Base-by-base conservation (phyloP, 64 coral and sea anemone genomes). In the Actinia tenebrosa region DNA sequence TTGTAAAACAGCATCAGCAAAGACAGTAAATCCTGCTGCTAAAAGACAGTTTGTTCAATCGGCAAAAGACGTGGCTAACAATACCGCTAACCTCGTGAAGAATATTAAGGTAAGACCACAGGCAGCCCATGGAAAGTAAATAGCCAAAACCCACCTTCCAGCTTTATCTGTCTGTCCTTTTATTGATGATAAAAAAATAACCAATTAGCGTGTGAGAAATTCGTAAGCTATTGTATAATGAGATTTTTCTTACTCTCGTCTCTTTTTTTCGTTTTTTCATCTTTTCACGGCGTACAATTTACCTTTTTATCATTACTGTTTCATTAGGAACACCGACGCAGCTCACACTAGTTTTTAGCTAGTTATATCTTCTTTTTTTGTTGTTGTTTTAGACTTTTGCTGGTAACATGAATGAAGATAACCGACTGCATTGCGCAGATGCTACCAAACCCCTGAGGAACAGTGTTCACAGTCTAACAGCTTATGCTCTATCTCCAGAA, bases 41-140 rank as follows among this genome's bases (percentile, higher is more conserved):
- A 99, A 99, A 83, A 93, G 93, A 71, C 97, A 99, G 78, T 99
- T 99, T 66, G 97, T 99, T 4, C 97, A 99, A 44, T 89, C 97
- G 30, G 97, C 97, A 2, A 99, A 99, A 27, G 97, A 99, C 72
- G 93, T 99, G 19, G 97, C 97, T 9, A 99, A 99, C 27, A 99
- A 95, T 77, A 99, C 97, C 2, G 97, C 97, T 18, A 95, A 90
- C 42, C 89, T 99, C 44, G 93, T 99, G n/a, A 99, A 95, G 66
- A 89, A 94, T 23, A 99, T 95, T 17, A 99, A 99, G 97, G 97
- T 99, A 86, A 87, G 55, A 16, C 69, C 27, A 75, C 69, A 75
- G 69, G n/a, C 3, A 75, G 26, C 69, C 69, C 69, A 75, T 37
- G 26, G 7, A 11, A 14, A 66, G 7, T 1, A 25, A n/a, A 23